Conservation (phyloP, 1,140 invertebrate species). For the Lethrus apterus region DNA sequence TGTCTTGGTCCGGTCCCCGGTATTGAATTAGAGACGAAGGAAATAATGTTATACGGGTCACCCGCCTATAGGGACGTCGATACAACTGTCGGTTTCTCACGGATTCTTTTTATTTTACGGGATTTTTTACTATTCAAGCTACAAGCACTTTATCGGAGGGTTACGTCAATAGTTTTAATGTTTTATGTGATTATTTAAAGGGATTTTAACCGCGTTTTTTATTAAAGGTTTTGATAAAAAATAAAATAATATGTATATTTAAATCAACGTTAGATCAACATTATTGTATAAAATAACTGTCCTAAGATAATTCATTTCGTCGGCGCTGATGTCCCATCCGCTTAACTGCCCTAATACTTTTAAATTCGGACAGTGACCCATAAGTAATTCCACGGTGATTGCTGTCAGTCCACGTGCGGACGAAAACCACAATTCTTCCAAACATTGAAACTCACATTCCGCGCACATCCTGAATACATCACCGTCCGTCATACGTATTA, state of each 20-base stretch:
- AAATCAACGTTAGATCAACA: conserved; percentile 34
- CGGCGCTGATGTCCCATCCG: conserved; percentile 54
- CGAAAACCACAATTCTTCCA: conserved; percentile 59
- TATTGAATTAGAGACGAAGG: too few species aligned
- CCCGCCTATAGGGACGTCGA: too few species aligned
- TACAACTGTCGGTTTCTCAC: too few species aligned
- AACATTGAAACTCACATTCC: conserved; percentile 31
- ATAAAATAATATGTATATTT: too few species aligned
- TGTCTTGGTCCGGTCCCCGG: too few species aligned
- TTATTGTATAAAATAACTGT: conserved; percentile 43
- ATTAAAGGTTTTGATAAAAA: conserved; percentile 19
- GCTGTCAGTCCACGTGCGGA: conserved; percentile 50
- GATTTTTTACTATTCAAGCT: too few species aligned
- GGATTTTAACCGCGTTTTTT: too few species aligned
- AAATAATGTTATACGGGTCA: too few species aligned
- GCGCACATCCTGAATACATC: conserved; percentile 52
- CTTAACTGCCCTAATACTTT: conserved; percentile 53
- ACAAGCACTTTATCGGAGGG: too few species aligned
- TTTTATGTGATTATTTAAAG: too few species aligned
- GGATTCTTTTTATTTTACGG: too few species aligned
- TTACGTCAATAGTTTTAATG: too few species aligned
- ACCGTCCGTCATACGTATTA: conserved; percentile 51
- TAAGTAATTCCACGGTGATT: conserved; percentile 52
- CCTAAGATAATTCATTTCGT: conserved; percentile 54
- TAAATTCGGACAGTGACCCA: conserved; percentile 55